Percentiles rank a stretch among this genome's conserved stretches.
These are phyloP conservation scores for Drosophila algonquin DNA, from an alignment of 2,888 invertebrate genomes.

Conservation along the genomic window DNA sequence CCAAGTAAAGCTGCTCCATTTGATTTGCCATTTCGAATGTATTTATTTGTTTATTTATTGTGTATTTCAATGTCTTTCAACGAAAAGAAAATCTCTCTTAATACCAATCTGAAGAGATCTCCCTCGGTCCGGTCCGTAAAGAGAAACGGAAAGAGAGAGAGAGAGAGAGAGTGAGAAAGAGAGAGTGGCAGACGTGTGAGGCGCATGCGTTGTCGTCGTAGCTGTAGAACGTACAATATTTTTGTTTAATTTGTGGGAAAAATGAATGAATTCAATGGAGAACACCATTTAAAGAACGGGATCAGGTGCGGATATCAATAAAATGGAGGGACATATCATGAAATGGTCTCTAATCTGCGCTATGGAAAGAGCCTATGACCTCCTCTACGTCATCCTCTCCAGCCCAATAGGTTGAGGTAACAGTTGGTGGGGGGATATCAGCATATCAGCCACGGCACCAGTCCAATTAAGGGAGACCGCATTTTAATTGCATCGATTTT, in stretches of 20 bases:
- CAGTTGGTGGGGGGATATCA: neutral
- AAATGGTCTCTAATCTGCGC: neutral
- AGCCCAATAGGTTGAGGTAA: neutral
- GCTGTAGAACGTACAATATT: neutral
- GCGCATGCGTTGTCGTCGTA: neutral
- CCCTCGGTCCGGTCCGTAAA: neutral
- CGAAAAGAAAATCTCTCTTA: neutral
- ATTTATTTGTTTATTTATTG: neutral
- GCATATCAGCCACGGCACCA: neutral
- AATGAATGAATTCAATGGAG: neutral
- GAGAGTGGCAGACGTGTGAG: neutral
- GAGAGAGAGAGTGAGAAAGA: neutral
- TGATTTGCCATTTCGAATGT: neutral
- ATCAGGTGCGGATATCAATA: too few relatives aligned
- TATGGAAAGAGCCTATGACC: too few relatives aligned
- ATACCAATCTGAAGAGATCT: neutral
- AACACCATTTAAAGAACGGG: too few relatives aligned
- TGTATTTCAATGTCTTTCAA: neutral
- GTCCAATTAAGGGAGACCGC: constrained; percentile 7
- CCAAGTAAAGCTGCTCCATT: constrained; percentile 10
- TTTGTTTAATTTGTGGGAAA: neutral
- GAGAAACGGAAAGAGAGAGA: neutral
- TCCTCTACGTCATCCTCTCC: too few relatives aligned
- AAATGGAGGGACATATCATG: neutral
- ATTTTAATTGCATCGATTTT: constrained; percentile 64